phyloP scores from a whole-genome alignment of 2,113 vertebrate genomes.

The Corvus cornix region DNA sequence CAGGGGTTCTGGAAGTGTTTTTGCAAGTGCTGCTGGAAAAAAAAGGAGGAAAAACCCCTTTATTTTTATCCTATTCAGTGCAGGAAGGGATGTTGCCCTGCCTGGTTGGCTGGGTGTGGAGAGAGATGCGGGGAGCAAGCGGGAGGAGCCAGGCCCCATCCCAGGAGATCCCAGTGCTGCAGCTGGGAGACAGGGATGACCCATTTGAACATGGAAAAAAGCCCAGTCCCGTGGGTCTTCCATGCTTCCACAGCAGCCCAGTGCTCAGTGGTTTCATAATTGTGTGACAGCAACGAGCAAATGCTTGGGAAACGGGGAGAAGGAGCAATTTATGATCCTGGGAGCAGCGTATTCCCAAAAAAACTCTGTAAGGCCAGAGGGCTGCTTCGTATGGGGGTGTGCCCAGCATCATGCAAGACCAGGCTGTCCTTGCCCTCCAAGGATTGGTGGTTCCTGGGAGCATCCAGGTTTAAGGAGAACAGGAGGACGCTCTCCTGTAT shows the following conservation, averaged over 20 bases:
- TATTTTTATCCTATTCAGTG: accelerated
- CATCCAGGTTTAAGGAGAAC: background rate
- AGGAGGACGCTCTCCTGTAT: background rate
- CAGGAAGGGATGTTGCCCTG: background rate
- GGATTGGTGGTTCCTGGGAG: background rate
- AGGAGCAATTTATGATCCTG: background rate
- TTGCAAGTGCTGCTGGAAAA: background rate
- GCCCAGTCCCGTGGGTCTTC: accelerated
- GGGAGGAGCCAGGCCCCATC: background rate
- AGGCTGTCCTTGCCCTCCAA: background rate
- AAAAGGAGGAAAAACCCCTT: accelerated
- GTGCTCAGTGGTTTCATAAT: background rate
- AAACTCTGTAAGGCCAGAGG: background rate
- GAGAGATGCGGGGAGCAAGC: accelerated
- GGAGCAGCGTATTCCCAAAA: background rate
- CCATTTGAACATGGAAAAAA: background rate
- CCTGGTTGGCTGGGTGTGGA: accelerated
- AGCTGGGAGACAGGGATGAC: background rate
- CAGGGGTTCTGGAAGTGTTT: background rate
- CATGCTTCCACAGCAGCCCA: background rate
- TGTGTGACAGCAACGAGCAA: accelerated
- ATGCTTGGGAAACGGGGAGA: background rate
- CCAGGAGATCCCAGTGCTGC: background rate
- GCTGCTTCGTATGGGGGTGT: accelerated
- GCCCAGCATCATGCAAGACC: accelerated